These are phyloP conservation scores for Fregetta grallaria DNA, from an alignment of 2,113 vertebrate genomes.

Conservation along the genomic window DNA sequence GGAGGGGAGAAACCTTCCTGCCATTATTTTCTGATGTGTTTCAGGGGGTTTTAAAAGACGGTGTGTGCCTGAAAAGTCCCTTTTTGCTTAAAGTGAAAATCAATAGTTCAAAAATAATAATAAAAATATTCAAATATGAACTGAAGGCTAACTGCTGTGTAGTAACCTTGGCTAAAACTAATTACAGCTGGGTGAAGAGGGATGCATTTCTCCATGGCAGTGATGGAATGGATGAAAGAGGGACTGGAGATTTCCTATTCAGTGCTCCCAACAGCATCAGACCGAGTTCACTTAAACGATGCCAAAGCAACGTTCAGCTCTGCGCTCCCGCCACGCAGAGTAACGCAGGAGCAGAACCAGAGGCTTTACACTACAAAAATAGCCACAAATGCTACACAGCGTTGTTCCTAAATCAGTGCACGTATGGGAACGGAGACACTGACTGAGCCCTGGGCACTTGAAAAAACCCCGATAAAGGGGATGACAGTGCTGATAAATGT, in stretches of 20 bases:
- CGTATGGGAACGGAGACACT: not conserved
- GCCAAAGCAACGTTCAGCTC: constrained; percentile 22
- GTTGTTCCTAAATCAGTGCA: not conserved
- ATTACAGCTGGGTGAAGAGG: not conserved
- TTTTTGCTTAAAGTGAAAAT: constrained; percentile 29
- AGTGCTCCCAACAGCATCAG: not conserved
- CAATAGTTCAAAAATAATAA: constrained; percentile 1
- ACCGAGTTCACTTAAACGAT: constrained; percentile 5
- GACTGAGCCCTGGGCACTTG: not conserved
- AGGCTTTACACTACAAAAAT: constrained; percentile 6
- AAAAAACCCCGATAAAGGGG: not conserved
- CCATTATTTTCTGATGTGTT: constrained; percentile 52
- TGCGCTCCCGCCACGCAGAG: not conserved
- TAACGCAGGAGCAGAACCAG: not conserved
- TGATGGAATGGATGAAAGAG: not conserved
- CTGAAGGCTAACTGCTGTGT: not conserved
- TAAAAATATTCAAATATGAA: constrained; percentile 20
- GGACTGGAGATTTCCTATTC: constrained; percentile 35
- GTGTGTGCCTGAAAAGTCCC: not conserved
- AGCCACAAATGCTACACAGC: not conserved
- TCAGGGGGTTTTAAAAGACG: constrained; percentile 18
- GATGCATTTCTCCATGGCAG: not conserved
- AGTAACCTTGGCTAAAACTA: constrained; percentile 20
- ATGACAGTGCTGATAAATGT: not conserved
- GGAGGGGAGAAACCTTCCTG: constrained; percentile 52